Conservation (phyloP, 2,797 vertebrate genomes). For the Agapornis canus region DNA sequence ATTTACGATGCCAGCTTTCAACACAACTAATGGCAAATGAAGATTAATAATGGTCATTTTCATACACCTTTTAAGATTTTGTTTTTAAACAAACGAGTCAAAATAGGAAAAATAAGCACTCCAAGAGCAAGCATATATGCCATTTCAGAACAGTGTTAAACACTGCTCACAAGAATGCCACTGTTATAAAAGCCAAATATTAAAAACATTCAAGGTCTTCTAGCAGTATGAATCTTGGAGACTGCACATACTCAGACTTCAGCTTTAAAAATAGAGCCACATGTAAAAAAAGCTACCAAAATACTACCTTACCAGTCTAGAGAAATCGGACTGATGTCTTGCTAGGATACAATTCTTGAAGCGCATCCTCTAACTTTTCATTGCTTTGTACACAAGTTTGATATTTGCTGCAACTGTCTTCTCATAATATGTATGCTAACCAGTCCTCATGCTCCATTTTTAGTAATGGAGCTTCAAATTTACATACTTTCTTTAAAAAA, state of each 20-base stretch:
- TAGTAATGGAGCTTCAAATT: constrained; percentile 24
- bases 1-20: constrained; percentile 31
- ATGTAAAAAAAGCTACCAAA: background rate
- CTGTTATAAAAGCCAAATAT: background rate
- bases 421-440: background rate
- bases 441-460: background rate
- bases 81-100: constrained; percentile 2
- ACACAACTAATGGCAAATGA: background rate
- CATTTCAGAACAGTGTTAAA: background rate
- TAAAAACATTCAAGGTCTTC: background rate
- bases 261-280: background rate
- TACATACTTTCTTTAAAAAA: background rate
- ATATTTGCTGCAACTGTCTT: background rate
- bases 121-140: background rate
- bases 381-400: background rate
- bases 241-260: background rate
- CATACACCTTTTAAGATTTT: constrained; percentile 6
- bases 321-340: background rate
- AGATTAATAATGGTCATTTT: constrained; percentile 55
- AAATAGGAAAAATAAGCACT: constrained; percentile 23
- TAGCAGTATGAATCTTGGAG: background rate
- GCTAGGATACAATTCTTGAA: background rate
- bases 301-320: background rate
- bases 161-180: background rate
- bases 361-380: background rate